A percentile compares a stretch with the other conserved stretches of the same genome.
phyloP scores from a whole-genome alignment of 2,888 invertebrate species.

The Zelleria hepariella region DNA sequence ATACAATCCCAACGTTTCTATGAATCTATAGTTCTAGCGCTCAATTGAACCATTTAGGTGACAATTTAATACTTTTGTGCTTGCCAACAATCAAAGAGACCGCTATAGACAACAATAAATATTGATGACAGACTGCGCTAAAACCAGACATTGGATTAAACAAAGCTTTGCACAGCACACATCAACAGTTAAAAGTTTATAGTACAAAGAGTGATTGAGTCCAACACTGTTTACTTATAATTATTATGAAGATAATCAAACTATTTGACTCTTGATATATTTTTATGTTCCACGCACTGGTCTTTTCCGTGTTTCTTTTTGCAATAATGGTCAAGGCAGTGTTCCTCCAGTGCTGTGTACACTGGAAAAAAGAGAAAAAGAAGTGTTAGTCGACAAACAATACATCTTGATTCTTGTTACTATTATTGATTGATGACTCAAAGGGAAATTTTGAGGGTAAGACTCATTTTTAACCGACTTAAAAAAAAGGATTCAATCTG shows the following conservation, averaged over 20 bases:
- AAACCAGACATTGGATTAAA: conserved; percentile 1
- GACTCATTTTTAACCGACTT: too few species aligned
- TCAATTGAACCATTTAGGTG: background rate
- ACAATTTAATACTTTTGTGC: background rate
- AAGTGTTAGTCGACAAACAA: background rate
- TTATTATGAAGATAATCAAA: conserved; percentile 39
- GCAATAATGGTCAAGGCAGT: conserved; percentile 35
- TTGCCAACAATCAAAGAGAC: background rate
- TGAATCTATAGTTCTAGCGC: background rate
- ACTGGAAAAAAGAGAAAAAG: conserved; percentile 42
- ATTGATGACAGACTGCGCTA: background rate
- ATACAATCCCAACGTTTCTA: conserved; percentile 41
- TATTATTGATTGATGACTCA: background rate
- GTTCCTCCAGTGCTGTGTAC: conserved; percentile 53
- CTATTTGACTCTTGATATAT: conserved; percentile 34
- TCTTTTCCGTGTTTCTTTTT: conserved; percentile 23
- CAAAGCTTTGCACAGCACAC: conserved; percentile 6
- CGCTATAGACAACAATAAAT: conserved; percentile 14
- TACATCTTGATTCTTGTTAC: background rate
- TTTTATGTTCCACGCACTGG: conserved; percentile 44
- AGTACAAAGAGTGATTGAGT: conserved; percentile 5
- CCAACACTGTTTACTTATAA: conserved; percentile 20
- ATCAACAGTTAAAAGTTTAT: conserved; percentile 5
- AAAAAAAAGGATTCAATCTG: too few species aligned
- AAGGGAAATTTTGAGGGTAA: background rate